Evolutionary conservation across 2,888 invertebrate species (phyloP), one percentile per base, ranked within the genome.

Genomic region (Bimastos eiseni): DNA sequence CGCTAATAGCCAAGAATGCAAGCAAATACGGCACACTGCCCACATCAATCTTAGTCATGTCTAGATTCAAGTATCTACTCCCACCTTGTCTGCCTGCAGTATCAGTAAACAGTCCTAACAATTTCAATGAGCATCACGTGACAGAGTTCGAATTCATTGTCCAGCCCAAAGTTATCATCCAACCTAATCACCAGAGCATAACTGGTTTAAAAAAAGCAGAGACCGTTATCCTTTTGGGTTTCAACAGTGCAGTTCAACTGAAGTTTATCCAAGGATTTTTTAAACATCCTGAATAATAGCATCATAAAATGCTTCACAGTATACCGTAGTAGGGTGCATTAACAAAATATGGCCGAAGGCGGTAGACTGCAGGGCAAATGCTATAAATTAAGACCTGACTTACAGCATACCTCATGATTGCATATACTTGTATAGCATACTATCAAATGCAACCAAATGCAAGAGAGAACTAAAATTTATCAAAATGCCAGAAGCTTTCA

Each of bases 31-130:
- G 70, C 30, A 30, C 70, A 70, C 70, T 70, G 70, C 70, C 70
- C 70, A 70, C 30, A 70, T 70, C 70, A 70, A n/a, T n/a, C n/a
- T 70, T 70, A 70, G 70, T 70, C 70, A 70, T 70, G n/a, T 70
- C 70, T 70, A n/a, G 70, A 70, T n/a, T 70, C n/a, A 70, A 70
- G n/a, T 70, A 70, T 70, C 70, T 70, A 70, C 70, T 70, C 70
- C 70, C 70, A 70, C 70, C 70, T 70, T 70, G 30, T 8, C 70
- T 70, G 70, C n/a, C 70, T 70, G 70, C 70, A 70, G n/a, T n/a
- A 70, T n/a, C 30, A 70, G 70, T n/a, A 70, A 70, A 70, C 70
- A 70, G 30, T 70, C n/a, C 30, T 13, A 70, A 70, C 30, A 70
- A n/a, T 70, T 70, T 70, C 70, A 70, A n/a, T 70, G n/a, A 70